phyloP scores from a whole-genome alignment of 2,888 invertebrate species.

The Agrotis segetum region DNA sequence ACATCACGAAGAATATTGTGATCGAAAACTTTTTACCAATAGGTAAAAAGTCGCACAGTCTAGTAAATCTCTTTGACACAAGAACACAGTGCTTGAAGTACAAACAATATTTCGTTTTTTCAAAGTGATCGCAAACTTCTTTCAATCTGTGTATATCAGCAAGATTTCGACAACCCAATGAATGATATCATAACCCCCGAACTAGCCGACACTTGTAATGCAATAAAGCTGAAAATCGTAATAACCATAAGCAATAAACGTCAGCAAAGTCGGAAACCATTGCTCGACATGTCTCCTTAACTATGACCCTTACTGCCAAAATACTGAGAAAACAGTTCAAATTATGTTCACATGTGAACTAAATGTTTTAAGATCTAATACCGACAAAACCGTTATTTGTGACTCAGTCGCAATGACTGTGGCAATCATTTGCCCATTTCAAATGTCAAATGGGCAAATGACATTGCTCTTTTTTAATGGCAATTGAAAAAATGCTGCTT shows the following conservation, averaged over 20 bases:
- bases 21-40: no score
- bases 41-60: no score
- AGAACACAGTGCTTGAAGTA: no score
- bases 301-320: conserved; percentile 35
- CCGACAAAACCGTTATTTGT: conserved; percentile 48
- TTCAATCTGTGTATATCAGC: no score
- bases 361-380: conserved; percentile 23
- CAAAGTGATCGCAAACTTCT: no score
- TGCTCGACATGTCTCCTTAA: conserved; percentile 15
- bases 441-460: background rate
- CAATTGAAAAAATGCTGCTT: background rate
- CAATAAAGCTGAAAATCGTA: conserved; percentile 34
- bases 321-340: conserved; percentile 39
- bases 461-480: conserved; percentile 2
- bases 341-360: conserved; percentile 41
- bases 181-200: no score
- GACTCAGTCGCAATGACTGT: conserved; percentile 22
- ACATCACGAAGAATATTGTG: no score
- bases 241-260: conserved; percentile 27
- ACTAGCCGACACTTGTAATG: background rate
- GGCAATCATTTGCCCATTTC: background rate
- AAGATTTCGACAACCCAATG: no score
- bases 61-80: no score
- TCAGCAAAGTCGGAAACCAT: conserved; percentile 13
- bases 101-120: no score